A percentile compares a stretch with the other conserved stretches of the same genome.
Evolutionary conservation across 2,113 vertebrate genomes (phyloP).

Genomic region (Nesogale talazaci): DNA sequence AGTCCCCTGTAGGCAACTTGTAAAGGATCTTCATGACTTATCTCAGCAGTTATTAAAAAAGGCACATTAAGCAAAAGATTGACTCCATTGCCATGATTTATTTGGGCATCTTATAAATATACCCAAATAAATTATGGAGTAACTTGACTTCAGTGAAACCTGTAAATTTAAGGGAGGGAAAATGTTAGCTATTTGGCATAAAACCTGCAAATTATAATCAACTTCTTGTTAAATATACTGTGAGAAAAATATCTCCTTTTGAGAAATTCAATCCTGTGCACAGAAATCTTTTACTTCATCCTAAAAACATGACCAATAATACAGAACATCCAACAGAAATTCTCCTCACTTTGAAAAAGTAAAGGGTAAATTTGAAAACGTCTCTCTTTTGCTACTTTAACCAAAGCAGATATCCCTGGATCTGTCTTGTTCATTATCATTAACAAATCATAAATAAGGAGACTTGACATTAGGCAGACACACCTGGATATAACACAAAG

Average conservation of each 20-base stretch:
- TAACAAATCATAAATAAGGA: not conserved
- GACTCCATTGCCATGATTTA: not conserved
- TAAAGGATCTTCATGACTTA: not conserved
- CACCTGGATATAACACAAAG: not conserved
- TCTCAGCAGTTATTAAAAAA: not conserved
- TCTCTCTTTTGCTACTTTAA: not conserved
- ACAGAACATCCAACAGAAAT: not conserved
- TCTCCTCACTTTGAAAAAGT: not conserved
- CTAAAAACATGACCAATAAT: not conserved
- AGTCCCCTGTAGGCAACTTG: not conserved
- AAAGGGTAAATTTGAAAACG: not conserved
- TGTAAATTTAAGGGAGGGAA: not conserved
- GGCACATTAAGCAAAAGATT: not conserved
- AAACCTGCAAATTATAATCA: not conserved
- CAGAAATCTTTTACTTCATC: not conserved
- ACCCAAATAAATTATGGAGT: not conserved
- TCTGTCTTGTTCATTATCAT: not conserved
- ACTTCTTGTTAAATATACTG: not conserved
- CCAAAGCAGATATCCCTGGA: fast-evolving
- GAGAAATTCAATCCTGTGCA: not conserved
- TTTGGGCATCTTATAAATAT: not conserved
- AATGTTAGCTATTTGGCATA: not conserved
- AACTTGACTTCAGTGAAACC: not conserved
- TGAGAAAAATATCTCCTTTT: not conserved
- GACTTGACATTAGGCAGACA: not conserved